A percentile compares a stretch with the other conserved stretches of the same genome.
Evolutionary conservation across 2,888 invertebrate genomes (phyloP).

Genomic region (Notocelia uddmanniana): DNA sequence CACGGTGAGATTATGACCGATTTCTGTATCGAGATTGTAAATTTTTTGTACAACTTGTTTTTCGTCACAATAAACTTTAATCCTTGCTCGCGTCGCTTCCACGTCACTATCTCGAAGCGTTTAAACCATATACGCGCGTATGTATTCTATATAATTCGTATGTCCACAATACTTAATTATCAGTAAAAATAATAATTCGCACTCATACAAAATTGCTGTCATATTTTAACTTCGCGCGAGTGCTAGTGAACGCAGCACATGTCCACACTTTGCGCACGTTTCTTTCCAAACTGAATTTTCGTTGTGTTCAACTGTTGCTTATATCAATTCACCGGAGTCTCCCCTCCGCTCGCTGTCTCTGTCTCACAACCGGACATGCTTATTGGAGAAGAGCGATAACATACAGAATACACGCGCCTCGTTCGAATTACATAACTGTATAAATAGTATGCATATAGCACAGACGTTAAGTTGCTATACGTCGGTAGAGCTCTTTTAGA

Average conservation of each 20-base stretch:
- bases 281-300: constrained; percentile 80
- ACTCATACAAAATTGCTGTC: constrained; percentile 75
- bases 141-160: constrained; percentile 52
- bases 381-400: constrained; percentile 67
- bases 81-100: constrained; percentile 75
- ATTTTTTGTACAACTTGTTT: constrained; percentile 73
- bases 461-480: constrained; percentile 38
- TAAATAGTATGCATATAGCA: constrained; percentile 53
- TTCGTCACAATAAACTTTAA: constrained; percentile 80
- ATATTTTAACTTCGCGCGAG: constrained; percentile 78
- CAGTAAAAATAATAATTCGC: constrained; percentile 64
- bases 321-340: constrained; percentile 79
- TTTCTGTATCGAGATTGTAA: constrained; percentile 65
- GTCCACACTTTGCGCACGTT: constrained; percentile 66
- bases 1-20: constrained; percentile 66
- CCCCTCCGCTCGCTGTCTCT: constrained; percentile 71
- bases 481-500: constrained; percentile 35
- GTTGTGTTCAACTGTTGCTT: constrained; percentile 81
- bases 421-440: constrained; percentile 61
- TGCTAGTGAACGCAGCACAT: constrained; percentile 58
- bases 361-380: constrained; percentile 60
- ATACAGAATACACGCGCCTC: constrained; percentile 59
- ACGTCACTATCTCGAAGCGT: constrained; percentile 73
- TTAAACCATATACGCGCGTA: constrained; percentile 57
- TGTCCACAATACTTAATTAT: constrained; percentile 63